Base-by-base conservation (phyloP, 2,888 invertebrate genomes). In the Mesoligia furuncula region DNA sequence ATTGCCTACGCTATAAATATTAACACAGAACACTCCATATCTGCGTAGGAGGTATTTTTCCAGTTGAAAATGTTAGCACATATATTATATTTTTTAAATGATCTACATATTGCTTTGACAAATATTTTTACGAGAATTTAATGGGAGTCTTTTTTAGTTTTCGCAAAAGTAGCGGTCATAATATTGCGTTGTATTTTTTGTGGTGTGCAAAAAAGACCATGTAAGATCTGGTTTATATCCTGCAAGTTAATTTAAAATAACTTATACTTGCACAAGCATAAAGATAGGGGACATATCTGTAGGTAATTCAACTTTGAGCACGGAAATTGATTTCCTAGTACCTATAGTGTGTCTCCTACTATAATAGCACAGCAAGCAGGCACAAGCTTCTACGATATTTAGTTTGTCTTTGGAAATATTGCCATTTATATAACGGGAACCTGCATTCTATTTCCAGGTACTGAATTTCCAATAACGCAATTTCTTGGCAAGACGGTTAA, bases 271-370 rank as follows among this genome's bases (percentile, higher is more conserved):
- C 45, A 36, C 20, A 67, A 54, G 31, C 39, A 17, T 51, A 31
- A n/a, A 31, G 20, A 24, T 1, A 24, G 7, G n/a, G 48, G 45
- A 54, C 45, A 81, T 66, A 57, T 66, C 42, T 71, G 54, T 39
- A 42, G 48, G 39, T 66, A 3, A 74, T 76, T 54, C 51, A 81
- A 80, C 75, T 74, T 48, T 64, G 24, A 59, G 31, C 27, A 0
- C 48, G 57, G 77, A 80, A 82, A 70, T 75, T 81, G 61, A 75
- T n/a, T 81, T 81, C 20, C 31, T 39, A 20, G 7, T 51, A n/a
- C n/a, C n/a, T n/a, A 51, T 17, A 51, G 17, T 48, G 48, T 48
- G 45, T 15, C 48, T 66, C 15, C 42, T 24, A 13, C n/a, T 57
- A 57, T 11, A 65, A 20, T 15, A 31, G 31, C 3, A 2, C 17